Base-by-base conservation (phyloP, 2,113 vertebrate species). In the Leptocoma aspasia region DNA sequence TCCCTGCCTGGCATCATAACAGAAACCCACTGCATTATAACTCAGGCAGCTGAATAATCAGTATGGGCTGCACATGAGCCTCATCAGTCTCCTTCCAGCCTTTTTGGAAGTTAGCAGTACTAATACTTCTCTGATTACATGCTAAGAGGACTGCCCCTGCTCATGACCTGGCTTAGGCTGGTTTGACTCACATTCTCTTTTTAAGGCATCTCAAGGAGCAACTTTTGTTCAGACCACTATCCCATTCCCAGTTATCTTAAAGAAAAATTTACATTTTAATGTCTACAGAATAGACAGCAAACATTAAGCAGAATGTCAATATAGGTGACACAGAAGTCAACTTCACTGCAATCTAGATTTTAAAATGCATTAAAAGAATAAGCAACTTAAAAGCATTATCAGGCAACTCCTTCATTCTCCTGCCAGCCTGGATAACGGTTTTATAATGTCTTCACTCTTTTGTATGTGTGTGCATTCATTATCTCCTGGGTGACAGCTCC, bases 401-500 rank as follows among this genome's bases (percentile, higher is more conserved):
- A n/a, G 33, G 35, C 41, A 82, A 65, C 22, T 64, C 61, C 11
- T 27, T 66, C 35, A 50, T 85, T 91, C 82, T 65, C 50, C 45
- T 79, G 33, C 57, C 82, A 72, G 53, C n/a, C 50, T 44, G 59
- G 35, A 42, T 82, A 72, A 61, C 0, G 0, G 30, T 39, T 87
- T 88, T 85, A 53, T 15, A 80, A 72, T 5, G 3, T 31, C 91
- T 92, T 82, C 70, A 53, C 56, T 91, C 31, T 76, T 92, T 54
- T 30, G 33, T 61, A 57, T 20, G 50, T 33, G 26, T 21, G 19
- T 54, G 61, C 73, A 79, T 94, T 92, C 15, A 7, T 94, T 91
- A 85, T 39, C 86, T 84, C 63, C 91, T 50, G 39, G 30, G 35
- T 73, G 90, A 91, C 91, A 80, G 90, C 78, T 96, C 70, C 42